These are phyloP conservation scores for Melolontha melolontha DNA, from an alignment of 2,888 invertebrate genomes.

Conservation along the genomic window DNA sequence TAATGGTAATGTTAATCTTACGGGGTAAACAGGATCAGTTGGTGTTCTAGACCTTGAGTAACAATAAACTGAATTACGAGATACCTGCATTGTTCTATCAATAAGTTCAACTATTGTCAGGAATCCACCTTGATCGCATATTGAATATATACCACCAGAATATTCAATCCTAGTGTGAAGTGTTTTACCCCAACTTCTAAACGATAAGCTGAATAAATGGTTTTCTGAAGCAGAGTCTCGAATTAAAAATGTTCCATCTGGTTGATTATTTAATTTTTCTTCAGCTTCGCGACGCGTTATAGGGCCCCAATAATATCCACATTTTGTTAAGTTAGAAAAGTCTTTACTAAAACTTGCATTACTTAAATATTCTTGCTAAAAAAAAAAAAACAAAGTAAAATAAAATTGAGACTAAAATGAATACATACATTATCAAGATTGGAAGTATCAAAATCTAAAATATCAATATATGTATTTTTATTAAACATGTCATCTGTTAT, in stretches of 20 bases:
- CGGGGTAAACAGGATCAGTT: conserved; percentile 78
- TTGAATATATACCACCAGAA: conserved; percentile 71
- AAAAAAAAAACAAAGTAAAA: background rate
- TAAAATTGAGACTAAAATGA: conserved; percentile 1
- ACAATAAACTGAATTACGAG: conserved; percentile 78
- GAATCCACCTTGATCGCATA: conserved; percentile 65
- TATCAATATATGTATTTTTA: conserved; percentile 31
- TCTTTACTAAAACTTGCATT: conserved; percentile 54
- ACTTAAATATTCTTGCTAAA: conserved; percentile 28
- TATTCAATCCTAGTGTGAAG: conserved; percentile 82
- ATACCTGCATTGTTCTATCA: conserved; percentile 78
- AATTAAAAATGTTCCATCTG: conserved; percentile 82
- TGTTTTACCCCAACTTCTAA: conserved; percentile 69
- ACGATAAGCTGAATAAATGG: conserved; percentile 79
- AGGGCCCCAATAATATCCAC: conserved; percentile 88
- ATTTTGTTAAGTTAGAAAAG: conserved; percentile 63
- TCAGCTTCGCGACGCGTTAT: conserved; percentile 80
- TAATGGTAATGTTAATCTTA: conserved; percentile 79
- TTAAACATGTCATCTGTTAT: conserved; percentile 24
- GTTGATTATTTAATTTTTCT: conserved; percentile 74
- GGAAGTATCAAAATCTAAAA: conserved; percentile 32
- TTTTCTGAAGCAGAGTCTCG: conserved; percentile 81
- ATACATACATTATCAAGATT: conserved; percentile 26
- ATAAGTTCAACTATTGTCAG: conserved; percentile 78
- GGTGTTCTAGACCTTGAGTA: conserved; percentile 77